A percentile compares a stretch with the other conserved stretches of the same genome.
Evolutionary conservation across 2,888 invertebrate species (phyloP).

Genomic region (Synanthedon andrenaeformis): DNA sequence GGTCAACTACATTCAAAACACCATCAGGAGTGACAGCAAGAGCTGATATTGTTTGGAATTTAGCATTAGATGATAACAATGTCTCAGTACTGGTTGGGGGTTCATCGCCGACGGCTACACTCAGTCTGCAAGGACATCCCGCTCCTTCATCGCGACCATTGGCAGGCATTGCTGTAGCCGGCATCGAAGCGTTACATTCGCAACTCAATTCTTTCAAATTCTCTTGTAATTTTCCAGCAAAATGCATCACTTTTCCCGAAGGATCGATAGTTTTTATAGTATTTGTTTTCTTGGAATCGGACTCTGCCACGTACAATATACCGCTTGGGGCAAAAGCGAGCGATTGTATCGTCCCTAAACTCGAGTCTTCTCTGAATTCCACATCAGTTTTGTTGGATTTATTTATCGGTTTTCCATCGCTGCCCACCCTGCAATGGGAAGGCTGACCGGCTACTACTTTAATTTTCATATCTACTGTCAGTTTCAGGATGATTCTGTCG

Average conservation of each 20-base stretch:
- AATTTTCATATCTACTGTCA: conserved; percentile 92
- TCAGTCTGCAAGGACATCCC: conserved; percentile 60
- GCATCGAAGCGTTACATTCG: conserved; percentile 69
- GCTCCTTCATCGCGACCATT: conserved; percentile 51
- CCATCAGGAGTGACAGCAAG: conserved; percentile 95
- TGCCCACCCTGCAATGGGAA: conserved; percentile 83
- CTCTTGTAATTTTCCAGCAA: conserved; percentile 88
- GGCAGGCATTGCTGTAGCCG: conserved; percentile 62
- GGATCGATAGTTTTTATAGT: conserved; percentile 88
- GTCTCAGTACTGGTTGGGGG: conserved; percentile 86
- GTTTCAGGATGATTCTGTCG: conserved; percentile 89
- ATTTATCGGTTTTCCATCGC: conserved; percentile 51
- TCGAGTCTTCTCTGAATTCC: conserved; percentile 73
- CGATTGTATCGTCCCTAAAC: conserved; percentile 87
- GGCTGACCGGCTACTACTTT: conserved; percentile 96
- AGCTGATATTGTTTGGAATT: conserved; percentile 89
- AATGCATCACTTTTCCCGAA: conserved; percentile 89
- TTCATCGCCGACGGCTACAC: conserved; percentile 71
- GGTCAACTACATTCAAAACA: conserved; percentile 95
- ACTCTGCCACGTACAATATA: conserved; percentile 92
- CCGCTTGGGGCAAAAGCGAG: conserved; percentile 93
- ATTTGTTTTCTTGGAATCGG: conserved; percentile 87
- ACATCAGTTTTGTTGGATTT: conserved; percentile 59
- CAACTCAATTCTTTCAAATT: conserved; percentile 67
- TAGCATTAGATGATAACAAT: conserved; percentile 88